These are phyloP conservation scores for Amphipoea oculea DNA, from an alignment of 2,888 invertebrate species.

Conservation along the genomic window DNA sequence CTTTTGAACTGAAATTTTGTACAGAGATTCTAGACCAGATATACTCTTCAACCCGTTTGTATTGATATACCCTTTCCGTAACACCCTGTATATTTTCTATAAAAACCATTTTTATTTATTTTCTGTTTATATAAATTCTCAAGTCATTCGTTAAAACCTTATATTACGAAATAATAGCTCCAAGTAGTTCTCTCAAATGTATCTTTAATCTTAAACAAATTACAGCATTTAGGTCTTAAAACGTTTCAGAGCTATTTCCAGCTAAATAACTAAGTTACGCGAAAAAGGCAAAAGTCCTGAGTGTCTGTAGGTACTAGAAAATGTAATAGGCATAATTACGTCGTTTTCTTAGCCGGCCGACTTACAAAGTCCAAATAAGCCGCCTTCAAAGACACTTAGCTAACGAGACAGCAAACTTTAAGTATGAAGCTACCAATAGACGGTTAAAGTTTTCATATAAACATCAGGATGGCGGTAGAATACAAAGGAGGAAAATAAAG, in stretches of 20 bases:
- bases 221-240: slow-evolving; percentile 3
- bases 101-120: not conserved
- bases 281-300: slow-evolving; percentile 31
- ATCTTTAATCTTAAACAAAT: slow-evolving; percentile 13
- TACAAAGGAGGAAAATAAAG: slow-evolving; percentile 25
- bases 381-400: slow-evolving; percentile 20
- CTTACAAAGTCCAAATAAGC: slow-evolving; percentile 47
- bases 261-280: slow-evolving; percentile 12
- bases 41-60: no score
- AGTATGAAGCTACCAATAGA: slow-evolving; percentile 13
- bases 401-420: slow-evolving; percentile 45
- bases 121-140: not conserved
- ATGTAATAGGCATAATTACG: slow-evolving; percentile 44
- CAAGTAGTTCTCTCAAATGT: not conserved
- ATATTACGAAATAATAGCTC: not conserved
- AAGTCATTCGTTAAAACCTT: not conserved
- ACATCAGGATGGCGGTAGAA: not conserved
- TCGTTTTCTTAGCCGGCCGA: slow-evolving; percentile 43
- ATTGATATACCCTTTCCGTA: no score
- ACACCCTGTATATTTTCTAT: not conserved
- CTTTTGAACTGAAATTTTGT: no score
- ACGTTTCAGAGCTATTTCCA: slow-evolving; percentile 11
- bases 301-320: slow-evolving; percentile 37
- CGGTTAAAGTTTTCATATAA: slow-evolving; percentile 36
- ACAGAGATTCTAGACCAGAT: no score